These are phyloP conservation scores for Habrosyne pyritoides DNA, from an alignment of 2,888 invertebrate species.

Conservation along the genomic window DNA sequence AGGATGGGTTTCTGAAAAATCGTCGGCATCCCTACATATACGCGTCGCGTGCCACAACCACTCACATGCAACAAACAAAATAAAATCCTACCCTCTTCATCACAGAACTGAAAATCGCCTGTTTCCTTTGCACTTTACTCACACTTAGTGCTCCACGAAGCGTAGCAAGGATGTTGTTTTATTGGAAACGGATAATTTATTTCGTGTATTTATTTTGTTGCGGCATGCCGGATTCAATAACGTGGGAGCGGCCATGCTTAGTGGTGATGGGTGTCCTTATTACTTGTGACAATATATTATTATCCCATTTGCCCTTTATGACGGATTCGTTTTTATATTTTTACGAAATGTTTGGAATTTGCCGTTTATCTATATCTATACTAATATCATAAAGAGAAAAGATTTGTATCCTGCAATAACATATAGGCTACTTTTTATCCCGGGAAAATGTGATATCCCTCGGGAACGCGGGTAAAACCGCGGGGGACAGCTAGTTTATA, in stretches of 20 bases:
- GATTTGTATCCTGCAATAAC: no score
- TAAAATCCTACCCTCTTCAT: conserved; percentile 25
- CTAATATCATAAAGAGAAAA: no score
- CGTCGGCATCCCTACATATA: conserved; percentile 55
- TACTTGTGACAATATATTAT: conserved; percentile 20
- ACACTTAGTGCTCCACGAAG: conserved; percentile 48
- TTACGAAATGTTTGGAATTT: no score
- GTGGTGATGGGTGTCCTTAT: conserved; percentile 42
- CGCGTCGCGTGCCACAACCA: conserved; percentile 55
- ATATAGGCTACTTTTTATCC: no score
- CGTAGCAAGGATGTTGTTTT: conserved; percentile 72
- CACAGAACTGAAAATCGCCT: conserved; percentile 41
- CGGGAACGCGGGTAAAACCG: no score
- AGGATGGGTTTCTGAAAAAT: conserved; percentile 73
- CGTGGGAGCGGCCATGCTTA: conserved; percentile 61
- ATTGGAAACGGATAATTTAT: conserved; percentile 82
- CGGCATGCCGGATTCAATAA: conserved; percentile 66
- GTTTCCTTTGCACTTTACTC: conserved; percentile 19
- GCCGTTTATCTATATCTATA: no score
- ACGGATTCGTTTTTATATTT: background rate
- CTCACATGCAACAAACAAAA: conserved; percentile 21
- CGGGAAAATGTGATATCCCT: no score
- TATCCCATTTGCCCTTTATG: conserved; percentile 6
- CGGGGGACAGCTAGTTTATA: no score
- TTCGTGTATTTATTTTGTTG: conserved; percentile 77